Evolutionary conservation across 2,113 vertebrate genomes (phyloP).

Genomic region (Oryzias curvinotus): DNA sequence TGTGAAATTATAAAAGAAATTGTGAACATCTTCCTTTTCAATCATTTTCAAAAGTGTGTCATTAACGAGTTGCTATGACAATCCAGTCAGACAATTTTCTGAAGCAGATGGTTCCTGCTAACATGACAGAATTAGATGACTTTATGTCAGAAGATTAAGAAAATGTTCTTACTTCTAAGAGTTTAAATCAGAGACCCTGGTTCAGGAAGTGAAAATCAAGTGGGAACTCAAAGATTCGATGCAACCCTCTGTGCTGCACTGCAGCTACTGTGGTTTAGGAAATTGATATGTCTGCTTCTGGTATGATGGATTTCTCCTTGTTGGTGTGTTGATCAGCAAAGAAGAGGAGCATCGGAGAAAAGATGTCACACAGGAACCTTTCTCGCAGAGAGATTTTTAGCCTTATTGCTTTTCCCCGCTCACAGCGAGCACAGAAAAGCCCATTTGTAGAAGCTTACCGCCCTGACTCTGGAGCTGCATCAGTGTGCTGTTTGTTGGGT

Average conservation of each 20-base stretch:
- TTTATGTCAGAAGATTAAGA: no score
- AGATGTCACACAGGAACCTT: background rate
- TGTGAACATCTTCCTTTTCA: no score
- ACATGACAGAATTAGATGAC: no score
- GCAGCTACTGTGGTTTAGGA: background rate
- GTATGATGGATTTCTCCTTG: constrained; percentile 13
- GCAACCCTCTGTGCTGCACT: background rate
- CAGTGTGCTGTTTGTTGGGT: background rate
- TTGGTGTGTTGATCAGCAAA: background rate
- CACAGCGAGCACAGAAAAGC: background rate
- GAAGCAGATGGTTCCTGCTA: no score
- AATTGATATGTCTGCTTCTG: constrained; percentile 3
- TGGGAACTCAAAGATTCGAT: background rate
- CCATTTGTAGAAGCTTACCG: background rate
- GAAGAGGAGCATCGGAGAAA: constrained; percentile 2
- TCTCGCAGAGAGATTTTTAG: background rate
- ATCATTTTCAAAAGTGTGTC: no score
- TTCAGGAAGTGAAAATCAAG: background rate
- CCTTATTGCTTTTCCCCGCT: background rate
- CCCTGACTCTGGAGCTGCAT: background rate
- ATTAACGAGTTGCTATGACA: no score
- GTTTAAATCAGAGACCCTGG: background rate
- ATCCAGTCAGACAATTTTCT: no score
- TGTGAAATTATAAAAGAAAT: no score
- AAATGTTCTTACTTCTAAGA: no score